Conservation (phyloP, 2,113 vertebrate species). For the Microtus montanus region DNA sequence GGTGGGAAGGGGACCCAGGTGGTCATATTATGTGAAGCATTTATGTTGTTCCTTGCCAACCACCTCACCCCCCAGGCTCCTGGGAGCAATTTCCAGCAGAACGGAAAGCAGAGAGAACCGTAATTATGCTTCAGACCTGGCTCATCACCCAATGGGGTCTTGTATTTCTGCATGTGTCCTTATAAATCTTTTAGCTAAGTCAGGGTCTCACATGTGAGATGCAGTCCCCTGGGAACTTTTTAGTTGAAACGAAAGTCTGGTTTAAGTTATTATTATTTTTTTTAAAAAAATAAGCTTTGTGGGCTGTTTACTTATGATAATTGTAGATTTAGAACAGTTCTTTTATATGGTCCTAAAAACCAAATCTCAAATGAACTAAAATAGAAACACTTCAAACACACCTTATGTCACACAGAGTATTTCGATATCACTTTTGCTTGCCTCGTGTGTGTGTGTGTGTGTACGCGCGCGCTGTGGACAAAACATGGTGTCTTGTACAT, state of each 20-base stretch:
- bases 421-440: background rate
- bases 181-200: conserved; percentile 75
- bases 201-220: conserved; percentile 71
- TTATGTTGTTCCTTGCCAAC: conserved; percentile 49
- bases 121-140: conserved; percentile 61
- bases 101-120: conserved; percentile 64
- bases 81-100: conserved; percentile 64
- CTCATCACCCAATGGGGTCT: conserved; percentile 76
- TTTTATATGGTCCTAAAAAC: conserved; percentile 50
- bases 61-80: conserved; percentile 47
- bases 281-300: background rate
- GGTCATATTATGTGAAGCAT: background rate
- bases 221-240: conserved; percentile 57
- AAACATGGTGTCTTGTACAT: background rate
- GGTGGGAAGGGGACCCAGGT: conserved; percentile 21
- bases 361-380: conserved; percentile 6
- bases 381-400: background rate
- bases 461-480: background rate
- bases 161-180: conserved; percentile 76
- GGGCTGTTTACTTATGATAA: conserved; percentile 61
- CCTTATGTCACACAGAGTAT: background rate
- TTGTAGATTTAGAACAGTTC: conserved; percentile 36
- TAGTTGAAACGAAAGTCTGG: conserved; percentile 64
- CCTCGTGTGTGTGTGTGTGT: background rate
- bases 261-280: conserved; percentile 50